phyloP scores from a whole-genome alignment of 2,888 invertebrate genomes.

The Alentia gelatinosa region DNA sequence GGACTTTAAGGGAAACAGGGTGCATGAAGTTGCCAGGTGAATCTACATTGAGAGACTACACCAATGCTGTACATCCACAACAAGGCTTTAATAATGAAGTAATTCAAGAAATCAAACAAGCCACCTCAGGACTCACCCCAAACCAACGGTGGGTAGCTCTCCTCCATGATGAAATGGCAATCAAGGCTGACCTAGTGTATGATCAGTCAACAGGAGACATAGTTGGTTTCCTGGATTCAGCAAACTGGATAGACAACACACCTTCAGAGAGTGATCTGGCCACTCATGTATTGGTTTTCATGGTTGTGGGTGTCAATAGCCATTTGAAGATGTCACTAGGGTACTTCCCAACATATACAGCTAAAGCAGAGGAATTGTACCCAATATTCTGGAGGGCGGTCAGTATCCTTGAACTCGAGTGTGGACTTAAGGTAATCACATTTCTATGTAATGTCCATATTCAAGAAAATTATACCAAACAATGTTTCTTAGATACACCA shows the following conservation, averaged over 20 bases:
- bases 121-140: not conserved
- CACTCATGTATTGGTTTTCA: slow-evolving; percentile 53
- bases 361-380: not conserved
- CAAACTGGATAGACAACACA: not conserved
- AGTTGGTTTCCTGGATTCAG: not conserved
- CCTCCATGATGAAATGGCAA: slow-evolving; percentile 41
- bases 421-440: slow-evolving; percentile 4
- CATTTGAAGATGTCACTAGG: slow-evolving; percentile 51
- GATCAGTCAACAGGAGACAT: not conserved
- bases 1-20: not conserved
- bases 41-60: slow-evolving; percentile 36
- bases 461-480: not conserved
- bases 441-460: not conserved
- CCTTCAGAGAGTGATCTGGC: not conserved
- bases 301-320: slow-evolving; percentile 37
- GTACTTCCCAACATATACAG: slow-evolving; percentile 31
- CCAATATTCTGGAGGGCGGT: slow-evolving; percentile 55
- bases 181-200: slow-evolving; percentile 23
- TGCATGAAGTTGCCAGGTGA: slow-evolving; percentile 19
- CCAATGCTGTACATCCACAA: not conserved
- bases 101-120: not conserved
- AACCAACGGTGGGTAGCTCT: slow-evolving; percentile 10
- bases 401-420: not conserved
- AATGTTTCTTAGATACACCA: not conserved
- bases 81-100: not conserved